phyloP scores from a whole-genome alignment of 1,140 invertebrate species.

The Hyles euphorbiae region DNA sequence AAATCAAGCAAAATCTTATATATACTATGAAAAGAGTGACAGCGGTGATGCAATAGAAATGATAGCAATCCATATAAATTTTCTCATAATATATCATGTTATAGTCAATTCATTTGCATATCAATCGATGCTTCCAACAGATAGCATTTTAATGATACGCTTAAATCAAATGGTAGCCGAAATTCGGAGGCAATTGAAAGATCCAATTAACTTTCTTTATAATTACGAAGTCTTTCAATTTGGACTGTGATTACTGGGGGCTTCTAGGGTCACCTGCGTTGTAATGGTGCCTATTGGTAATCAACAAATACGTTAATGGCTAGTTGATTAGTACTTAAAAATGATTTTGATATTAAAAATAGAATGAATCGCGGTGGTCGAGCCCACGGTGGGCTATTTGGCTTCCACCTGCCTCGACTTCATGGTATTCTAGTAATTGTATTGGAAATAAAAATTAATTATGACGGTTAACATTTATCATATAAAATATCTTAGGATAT shows the following conservation, averaged over 20 bases:
- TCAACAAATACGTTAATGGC: constrained; percentile 5
- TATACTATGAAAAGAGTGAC: too few species aligned
- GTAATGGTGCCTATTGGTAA: constrained; percentile 3
- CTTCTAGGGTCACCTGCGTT: constrained; percentile 2
- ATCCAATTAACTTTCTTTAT: constrained; percentile 10
- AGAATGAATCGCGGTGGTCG: too few species aligned
- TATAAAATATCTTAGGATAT: too few species aligned
- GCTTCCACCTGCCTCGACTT: too few species aligned
- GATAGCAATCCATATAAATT: too few species aligned
- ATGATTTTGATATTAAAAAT: constrained; percentile 1
- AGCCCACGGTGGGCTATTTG: too few species aligned
- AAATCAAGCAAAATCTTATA: too few species aligned
- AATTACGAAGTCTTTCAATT: constrained; percentile 11
- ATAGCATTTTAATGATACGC: constrained; percentile 6
- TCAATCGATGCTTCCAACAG: constrained; percentile 6
- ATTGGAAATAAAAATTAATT: too few species aligned
- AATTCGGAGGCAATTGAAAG: constrained; percentile 7
- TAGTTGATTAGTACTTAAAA: constrained; percentile 6
- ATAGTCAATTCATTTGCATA: constrained; percentile 7
- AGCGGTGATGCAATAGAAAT: too few species aligned
- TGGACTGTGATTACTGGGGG: constrained; percentile 5
- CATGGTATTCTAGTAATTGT: too few species aligned
- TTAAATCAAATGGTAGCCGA: constrained; percentile 10
- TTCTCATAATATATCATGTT: constrained; percentile 4
- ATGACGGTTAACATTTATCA: too few species aligned